A percentile compares a stretch with the other conserved stretches of the same genome.
These are phyloP conservation scores for Teleiodes luculella DNA, from an alignment of 2,888 invertebrate species.

Conservation along the genomic window DNA sequence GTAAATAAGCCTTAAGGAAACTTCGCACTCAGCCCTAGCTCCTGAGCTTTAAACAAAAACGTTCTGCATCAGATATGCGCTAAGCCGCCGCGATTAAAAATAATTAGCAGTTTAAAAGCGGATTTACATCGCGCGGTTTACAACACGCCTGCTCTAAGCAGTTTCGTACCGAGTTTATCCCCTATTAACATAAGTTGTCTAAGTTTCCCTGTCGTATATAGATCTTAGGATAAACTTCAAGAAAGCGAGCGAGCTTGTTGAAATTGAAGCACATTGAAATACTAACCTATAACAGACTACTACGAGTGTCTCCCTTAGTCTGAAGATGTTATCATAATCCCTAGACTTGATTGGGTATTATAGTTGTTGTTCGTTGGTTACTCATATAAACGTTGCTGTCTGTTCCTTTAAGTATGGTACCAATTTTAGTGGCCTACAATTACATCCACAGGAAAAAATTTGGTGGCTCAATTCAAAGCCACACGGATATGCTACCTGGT, in stretches of 20 bases:
- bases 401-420: too few relatives aligned
- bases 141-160: constrained; percentile 23
- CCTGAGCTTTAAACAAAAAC: constrained; percentile 30
- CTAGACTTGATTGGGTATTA: too few relatives aligned
- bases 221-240: constrained; percentile 1
- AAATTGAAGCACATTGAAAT: not conserved
- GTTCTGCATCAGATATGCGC: constrained; percentile 37
- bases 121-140: constrained; percentile 41
- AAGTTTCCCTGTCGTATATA: constrained; percentile 7
- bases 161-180: constrained; percentile 20
- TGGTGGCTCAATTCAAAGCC: too few relatives aligned
- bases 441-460: too few relatives aligned
- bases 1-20: too few relatives aligned
- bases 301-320: not conserved
- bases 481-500: too few relatives aligned
- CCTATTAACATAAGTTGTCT: constrained; percentile 12
- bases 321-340: too few relatives aligned
- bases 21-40: not conserved
- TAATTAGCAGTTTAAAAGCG: constrained; percentile 56
- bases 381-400: too few relatives aligned
- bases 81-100: constrained; percentile 54
- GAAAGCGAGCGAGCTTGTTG: not conserved
- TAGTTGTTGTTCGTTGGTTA: too few relatives aligned
- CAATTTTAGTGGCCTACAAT: too few relatives aligned
- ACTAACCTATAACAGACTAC: not conserved